Evolutionary conservation across 2,113 vertebrate species (phyloP), one percentile per base, ranked within the genome.

Genomic region (Strix aluco): DNA sequence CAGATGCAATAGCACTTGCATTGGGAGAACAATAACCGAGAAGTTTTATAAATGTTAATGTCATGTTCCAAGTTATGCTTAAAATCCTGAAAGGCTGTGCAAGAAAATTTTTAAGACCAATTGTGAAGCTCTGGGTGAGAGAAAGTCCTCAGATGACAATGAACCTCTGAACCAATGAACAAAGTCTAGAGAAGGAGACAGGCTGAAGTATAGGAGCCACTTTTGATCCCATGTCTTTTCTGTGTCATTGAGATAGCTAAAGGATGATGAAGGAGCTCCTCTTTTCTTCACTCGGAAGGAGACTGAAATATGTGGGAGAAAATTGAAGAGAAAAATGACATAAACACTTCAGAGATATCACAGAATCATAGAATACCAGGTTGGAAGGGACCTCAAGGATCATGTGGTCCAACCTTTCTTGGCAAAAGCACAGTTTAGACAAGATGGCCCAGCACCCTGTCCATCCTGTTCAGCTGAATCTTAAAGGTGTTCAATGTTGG

Each of bases 51-150:
- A 86, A 44, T 27, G 38, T 73, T 86, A 78, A 81, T 63, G 40
- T 7, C 23, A 12, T n/a, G 18, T 59, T 84, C 46, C 4, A 8
- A 40, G 9, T 80, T 71, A 47, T 18, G 40, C 17, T 84, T 25
- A 93, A 57, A 66, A 88, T 65, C 26, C 49, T 73, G 61, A 67
- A 52, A 78, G 17, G 10, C 6, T n/a, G 3, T 38, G 32, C 6
- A 54, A 59, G 18, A 82, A 86, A 36, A 40, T 59, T 54, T 82
- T 40, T 17, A 77, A 78, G 61, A 78, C 8, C 15, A 47, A 42
- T 32, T n/a, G 20, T 0, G 1, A 77, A 72, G 16, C 7, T 72
- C 13, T 69, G 34, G 6, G 9, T 79, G 8, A 0, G 1, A 69
- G 27, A 4, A 42, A 6, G 9, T 44, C 26, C 23, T 69, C 65